Base-by-base conservation (phyloP, 2,888 invertebrate genomes). In the Gari tellinella region DNA sequence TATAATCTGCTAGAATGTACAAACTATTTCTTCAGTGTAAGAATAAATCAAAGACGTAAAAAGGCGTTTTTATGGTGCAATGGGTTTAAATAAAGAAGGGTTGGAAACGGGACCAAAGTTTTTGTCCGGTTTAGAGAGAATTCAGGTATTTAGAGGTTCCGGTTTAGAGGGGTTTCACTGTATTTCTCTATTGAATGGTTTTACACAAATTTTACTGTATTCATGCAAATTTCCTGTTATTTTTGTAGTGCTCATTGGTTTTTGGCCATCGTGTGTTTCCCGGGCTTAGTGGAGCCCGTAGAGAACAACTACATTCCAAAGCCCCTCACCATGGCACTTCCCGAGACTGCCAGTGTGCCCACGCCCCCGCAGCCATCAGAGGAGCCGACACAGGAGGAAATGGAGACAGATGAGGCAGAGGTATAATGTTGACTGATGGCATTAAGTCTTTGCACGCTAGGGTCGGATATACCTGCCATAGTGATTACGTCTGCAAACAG, bases 181-280 rank as follows among this genome's bases (percentile, higher is more conserved):
- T n/a, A n/a, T 46, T 40, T 40, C 10, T 40, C 10, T 40, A 40
- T 40, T 40, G 10, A 40, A 14, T 40, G 40, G 40, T 40, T 40
- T 40, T 12, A 40, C 40, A 8, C 40, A 40, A 14, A 40, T 12
- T 12, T 12, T 40, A 40, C 14, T 40, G 12, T n/a, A n/a, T 26
- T 46, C 31, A 2, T 25, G 78, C 74, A n/a, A n/a, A 60, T 73
- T 88, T n/a, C n/a, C n/a, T n/a, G n/a, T n/a, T 4, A 31, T 31
- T 7, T 31, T 78, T 91, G 25, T 86, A 94, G 94, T 83, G 93
- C 96, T 51, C 99, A 99, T 93, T 99, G 99, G 99, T 99, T 97
- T 93, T 94, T 99, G 84, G 98, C 98, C 1, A 97, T 99, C 55
- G 96, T 99, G 64, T 99, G 99, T 92, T 99, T 95, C 92, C 98